Base-by-base conservation (phyloP, 1,140 invertebrate genomes). In the Capitella teleta region DNA sequence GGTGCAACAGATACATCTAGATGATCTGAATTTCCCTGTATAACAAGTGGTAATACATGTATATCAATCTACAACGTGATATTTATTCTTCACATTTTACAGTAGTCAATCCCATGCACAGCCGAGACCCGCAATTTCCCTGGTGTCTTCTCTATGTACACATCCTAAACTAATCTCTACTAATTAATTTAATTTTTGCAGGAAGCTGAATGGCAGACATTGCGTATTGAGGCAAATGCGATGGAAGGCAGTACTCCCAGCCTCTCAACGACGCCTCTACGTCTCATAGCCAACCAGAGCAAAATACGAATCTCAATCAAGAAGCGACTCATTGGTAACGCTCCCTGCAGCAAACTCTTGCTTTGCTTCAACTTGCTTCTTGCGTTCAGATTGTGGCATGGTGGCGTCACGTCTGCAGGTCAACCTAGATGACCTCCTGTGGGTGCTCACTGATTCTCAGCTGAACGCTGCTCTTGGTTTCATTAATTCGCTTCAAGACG, bases 381-480 rank as follows among this genome's bases (percentile, higher is more conserved):
- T 24, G 2, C 3, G 23, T 25, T 8, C 64, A 92, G 95, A 98
- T 74, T 96, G 89, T 70, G 84, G 86, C 58, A 81, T 98, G 28
- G 77, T 98, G 56, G 87, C 89, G 5, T 95, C 91, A 37, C 80
- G 90, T 40, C 73, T 99, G 38, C 85, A 91, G 45, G 77, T 98
- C 19, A 85, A 96, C 56, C 78, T 98, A 41, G 92, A 98, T 73
- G 93, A 98, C 68, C 75, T 98, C 26, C 75, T 97, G n/a, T 99
- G 95, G 94, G 91, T 95, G 24, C 71, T 97, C 38, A 98, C 94
- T 2, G 90, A 97, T 71, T 89, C 91, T 0, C 95, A 98, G 73
- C 72, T 97, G 14, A 85, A 94, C 60, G 93, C 94, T 28, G 93
- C 92, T 28, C 77, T 97, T 16, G 82, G 90, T 62, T 98, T 96